phyloP scores from a whole-genome alignment of 2,888 invertebrate species.

The Graphium colonna region DNA sequence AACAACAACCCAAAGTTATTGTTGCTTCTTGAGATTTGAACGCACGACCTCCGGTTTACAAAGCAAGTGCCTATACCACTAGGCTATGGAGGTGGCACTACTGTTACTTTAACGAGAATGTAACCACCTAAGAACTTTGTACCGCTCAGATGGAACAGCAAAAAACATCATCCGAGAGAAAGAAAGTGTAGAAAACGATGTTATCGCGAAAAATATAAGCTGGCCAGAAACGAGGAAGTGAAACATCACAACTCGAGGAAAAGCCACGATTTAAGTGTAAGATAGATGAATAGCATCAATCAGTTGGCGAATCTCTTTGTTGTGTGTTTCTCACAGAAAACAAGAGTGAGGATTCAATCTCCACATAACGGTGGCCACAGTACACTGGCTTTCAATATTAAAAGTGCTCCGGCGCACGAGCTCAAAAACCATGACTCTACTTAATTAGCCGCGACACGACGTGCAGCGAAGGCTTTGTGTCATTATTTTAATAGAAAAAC shows the following conservation, averaged over 20 bases:
- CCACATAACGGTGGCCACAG: slow-evolving; percentile 62
- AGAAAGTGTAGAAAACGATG: neutral
- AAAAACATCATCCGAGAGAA: no score
- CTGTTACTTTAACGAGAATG: no score
- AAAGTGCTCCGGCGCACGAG: slow-evolving; percentile 51
- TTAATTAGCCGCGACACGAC: slow-evolving; percentile 33
- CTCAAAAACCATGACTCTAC: slow-evolving; percentile 55
- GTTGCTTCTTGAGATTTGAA: no score
- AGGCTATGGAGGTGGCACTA: no score
- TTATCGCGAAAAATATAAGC: no score
- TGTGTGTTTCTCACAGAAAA: slow-evolving; percentile 58
- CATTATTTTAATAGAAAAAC: no score
- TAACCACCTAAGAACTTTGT: no score
- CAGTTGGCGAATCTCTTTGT: slow-evolving; percentile 38
- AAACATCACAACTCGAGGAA: slow-evolving; percentile 8
- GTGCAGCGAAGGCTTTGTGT: neutral
- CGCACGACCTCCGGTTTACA: no score
- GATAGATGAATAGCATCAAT: neutral
- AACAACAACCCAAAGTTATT: no score
- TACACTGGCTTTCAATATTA: slow-evolving; percentile 63
- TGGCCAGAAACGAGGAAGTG: neutral
- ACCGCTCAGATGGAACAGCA: no score
- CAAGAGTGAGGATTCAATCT: slow-evolving; percentile 72
- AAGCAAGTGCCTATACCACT: no score
- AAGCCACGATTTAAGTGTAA: neutral